Evolutionary conservation across 1,140 invertebrate species (phyloP), one percentile per base, ranked within the genome.

Genomic region (Capitella teleta): DNA sequence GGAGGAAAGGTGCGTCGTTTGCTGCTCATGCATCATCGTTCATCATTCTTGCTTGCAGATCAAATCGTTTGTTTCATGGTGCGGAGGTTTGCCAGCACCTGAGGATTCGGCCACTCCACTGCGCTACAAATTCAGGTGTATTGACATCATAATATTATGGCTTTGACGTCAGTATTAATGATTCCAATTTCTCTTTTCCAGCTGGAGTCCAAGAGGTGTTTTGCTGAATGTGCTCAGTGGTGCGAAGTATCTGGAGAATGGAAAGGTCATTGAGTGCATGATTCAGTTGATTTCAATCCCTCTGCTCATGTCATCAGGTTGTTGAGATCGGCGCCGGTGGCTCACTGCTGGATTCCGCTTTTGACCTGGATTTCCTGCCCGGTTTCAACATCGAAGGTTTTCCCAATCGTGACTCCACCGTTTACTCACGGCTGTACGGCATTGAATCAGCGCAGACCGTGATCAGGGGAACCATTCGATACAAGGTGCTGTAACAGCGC

Each of bases 311-410:
- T 26, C 21, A 16, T 21, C 58, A 86, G 84, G 78, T 89, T 41
- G 82, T 95, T 0, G 86, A 96, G 66, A 86, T 97, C n/a, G 76
- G 81, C 0, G 79, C 80, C n/a, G 88, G 88, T 5, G 93, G 92
- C 12, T 81, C 82, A 48, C 72, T 98, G 2, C 83, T 98, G 80
- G 83, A 89, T 0, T 73, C 68, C 0, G 79, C 82, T 0, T 77
- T 82, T 37, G 74, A 80, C 2, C 73, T 97, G 18, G 80, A 92
- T 59, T 98, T 98, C 63, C 71, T 99, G 32, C 94, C 94, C 0
- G 95, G 94, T 3, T 97, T 98, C 64, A 87, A 89, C 23, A 74
- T 99, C 16, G 93, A 99, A 76, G 94, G 91, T 5, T 85, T 92
- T 77, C 90, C 86, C 0, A 99, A 99, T 74, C 77, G 95, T 52